A percentile compares a stretch with the other conserved stretches of the same genome.
These are phyloP conservation scores for Pagetopsis macropterus DNA, from an alignment of 2,797 vertebrate genomes.

Conservation along the genomic window DNA sequence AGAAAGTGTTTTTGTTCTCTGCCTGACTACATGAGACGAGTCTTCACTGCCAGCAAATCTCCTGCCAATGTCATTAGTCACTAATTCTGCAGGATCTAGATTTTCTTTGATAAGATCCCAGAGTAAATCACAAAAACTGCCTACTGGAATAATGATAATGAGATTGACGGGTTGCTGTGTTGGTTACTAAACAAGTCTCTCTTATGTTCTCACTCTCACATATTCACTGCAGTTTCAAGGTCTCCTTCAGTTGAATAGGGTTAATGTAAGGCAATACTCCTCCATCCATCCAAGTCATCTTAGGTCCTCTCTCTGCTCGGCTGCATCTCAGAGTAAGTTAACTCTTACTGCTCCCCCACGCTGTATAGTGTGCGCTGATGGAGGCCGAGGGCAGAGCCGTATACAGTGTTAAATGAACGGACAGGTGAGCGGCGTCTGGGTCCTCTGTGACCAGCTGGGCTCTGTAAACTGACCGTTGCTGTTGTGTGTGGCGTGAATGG, in stretches of 20 bases:
- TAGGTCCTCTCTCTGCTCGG: conserved; percentile 65
- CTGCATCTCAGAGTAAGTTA: conserved; percentile 71
- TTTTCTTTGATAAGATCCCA: conserved; percentile 56
- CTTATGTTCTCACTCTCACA: conserved; percentile 36
- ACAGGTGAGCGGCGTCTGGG: conserved; percentile 63
- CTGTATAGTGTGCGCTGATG: conserved; percentile 32
- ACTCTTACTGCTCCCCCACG: conserved; percentile 55
- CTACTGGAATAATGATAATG: conserved; percentile 28
- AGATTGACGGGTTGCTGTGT: conserved; percentile 26
- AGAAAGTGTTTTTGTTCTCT: conserved; percentile 40
- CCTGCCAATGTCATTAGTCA: conserved; percentile 63
- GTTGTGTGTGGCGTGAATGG: conserved; percentile 78
- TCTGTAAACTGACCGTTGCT: conserved; percentile 75
- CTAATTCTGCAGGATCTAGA: conserved; percentile 58
- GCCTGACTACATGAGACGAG: conserved; percentile 40
- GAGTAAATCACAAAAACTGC: conserved; percentile 25
- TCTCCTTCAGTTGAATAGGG: conserved; percentile 56
- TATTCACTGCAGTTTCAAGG: conserved; percentile 37
- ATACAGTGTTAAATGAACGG: conserved; percentile 67
- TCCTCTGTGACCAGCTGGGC: conserved; percentile 67
- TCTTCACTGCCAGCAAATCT: conserved; percentile 40
- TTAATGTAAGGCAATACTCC: conserved; percentile 75
- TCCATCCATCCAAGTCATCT: conserved; percentile 68
- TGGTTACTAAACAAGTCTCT: conserved; percentile 29
- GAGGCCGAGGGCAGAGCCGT: conserved; percentile 39